Percentiles rank a stretch among this genome's conserved stretches.
Evolutionary conservation across 2,797 vertebrate species (phyloP).

Genomic region (Sebastes glaucus): DNA sequence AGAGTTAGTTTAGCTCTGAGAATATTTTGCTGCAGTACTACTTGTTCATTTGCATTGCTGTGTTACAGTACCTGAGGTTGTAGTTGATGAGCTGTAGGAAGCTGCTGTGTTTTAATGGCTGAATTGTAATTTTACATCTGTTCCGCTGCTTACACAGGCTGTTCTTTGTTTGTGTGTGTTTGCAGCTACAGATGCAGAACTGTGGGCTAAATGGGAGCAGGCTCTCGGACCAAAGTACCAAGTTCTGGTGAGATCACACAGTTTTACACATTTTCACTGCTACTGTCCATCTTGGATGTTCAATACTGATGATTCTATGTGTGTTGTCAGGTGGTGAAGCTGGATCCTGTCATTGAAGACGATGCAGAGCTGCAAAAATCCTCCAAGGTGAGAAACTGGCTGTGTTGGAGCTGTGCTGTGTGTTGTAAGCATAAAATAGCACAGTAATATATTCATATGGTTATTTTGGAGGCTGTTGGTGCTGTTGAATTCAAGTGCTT

Average conservation of each 20-base stretch:
- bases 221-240: conserved; percentile 90
- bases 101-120: conserved; percentile 26
- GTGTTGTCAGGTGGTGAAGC: conserved; percentile 85
- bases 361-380: conserved; percentile 93
- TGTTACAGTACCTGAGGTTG: not conserved
- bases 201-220: conserved; percentile 91
- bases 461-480: not conserved
- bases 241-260: conserved; percentile 88
- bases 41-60: not conserved
- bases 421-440: not conserved
- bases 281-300: not conserved
- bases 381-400: conserved; percentile 86
- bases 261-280: not conserved
- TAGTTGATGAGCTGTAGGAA: not conserved
- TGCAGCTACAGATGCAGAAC: conserved; percentile 64
- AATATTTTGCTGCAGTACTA: not conserved
- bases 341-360: conserved; percentile 90
- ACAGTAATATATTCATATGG: not conserved
- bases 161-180: not conserved
- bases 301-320: not conserved
- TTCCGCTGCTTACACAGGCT: conserved; percentile 7
- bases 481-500: not conserved
- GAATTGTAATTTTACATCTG: conserved; percentile 27
- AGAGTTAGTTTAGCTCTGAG: too few relatives aligned
- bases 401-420: not conserved